Base-by-base conservation (phyloP, 2,113 vertebrate genomes). In the Cinclus cinclus region DNA sequence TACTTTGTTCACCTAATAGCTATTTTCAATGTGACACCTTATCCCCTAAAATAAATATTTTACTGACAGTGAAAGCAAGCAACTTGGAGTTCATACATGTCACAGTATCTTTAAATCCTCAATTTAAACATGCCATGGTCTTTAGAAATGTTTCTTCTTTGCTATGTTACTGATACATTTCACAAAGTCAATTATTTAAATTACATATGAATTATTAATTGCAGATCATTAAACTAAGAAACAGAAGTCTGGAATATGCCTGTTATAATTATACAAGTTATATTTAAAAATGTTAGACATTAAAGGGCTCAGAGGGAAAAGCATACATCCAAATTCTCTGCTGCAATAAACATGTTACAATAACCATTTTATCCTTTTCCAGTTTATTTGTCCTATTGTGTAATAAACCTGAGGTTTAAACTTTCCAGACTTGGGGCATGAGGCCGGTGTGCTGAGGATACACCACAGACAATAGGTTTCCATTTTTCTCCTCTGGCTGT, bases 391-490 rank as follows among this genome's bases (percentile, higher is more conserved):
- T 60, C 60, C 64, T 56, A 50, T n/a, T 55, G 71, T 77, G 73
- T n/a, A 56, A 59, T 33, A 88, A 87, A 70, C n/a, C 69, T 5
- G 5, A 62, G 68, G 83, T 94, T 97, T 91, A 93, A 97, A 97
- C 94, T 96, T 98, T 94, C n/a, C 71, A 37, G 49, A 92, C 83
- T 58, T 78, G 93, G 68, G 92, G 80, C 58, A 41, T 1, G 73
- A 84, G 73, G 30, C 37, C 6, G 6, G 56, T 46, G 70, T 82
- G 78, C 89, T 84, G 87, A 97, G 97, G 95, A 97, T 96, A 95
- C 94, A 97, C 92, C 18, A 58, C 91, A 98, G 97, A 98, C 98
- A 98, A 98, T 98, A 98, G 98, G 97, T 96, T 98, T 98, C 97
- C 97, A 97, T 98, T 97, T 98, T 97, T 84, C 96, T 94, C 81